These are phyloP conservation scores for Carduelis carduelis DNA, from an alignment of 2,797 vertebrate genomes.

Conservation along the genomic window DNA sequence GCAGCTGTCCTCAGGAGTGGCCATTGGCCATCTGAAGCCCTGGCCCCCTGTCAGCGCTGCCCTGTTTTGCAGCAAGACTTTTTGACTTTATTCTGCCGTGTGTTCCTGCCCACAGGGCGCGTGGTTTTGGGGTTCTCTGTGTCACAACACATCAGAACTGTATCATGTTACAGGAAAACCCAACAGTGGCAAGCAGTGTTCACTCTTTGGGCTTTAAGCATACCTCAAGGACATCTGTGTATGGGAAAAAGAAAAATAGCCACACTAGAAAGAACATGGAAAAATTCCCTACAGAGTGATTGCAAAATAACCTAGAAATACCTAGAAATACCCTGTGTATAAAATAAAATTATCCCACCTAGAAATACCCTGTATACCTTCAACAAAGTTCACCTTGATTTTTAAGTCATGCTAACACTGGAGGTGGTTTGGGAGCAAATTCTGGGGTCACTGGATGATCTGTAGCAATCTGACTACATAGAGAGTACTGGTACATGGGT, in stretches of 20 bases:
- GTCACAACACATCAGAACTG: slow-evolving; percentile 35
- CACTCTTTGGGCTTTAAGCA: not conserved
- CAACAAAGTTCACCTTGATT: not conserved
- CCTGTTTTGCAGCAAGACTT: not conserved
- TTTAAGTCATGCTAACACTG: not conserved
- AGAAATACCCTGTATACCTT: not conserved
- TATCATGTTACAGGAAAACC: slow-evolving; percentile 61
- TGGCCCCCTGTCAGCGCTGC: not conserved
- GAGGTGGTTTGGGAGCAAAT: not conserved
- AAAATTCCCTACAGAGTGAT: not conserved
- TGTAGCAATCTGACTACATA: not conserved
- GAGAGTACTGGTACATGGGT: not conserved
- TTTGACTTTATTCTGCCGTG: not conserved
- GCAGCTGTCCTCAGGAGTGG: not conserved
- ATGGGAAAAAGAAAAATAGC: slow-evolving; percentile 17
- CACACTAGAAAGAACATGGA: not conserved
- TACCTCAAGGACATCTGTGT: not conserved
- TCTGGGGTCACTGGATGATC: not conserved
- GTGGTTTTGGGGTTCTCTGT: not conserved
- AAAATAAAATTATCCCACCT: not conserved
- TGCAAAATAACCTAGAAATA: too few species aligned
- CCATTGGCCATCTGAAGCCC: not conserved
- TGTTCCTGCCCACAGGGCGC: not conserved
- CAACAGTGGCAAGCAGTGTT: fast-evolving
- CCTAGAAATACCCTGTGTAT: not conserved